These are phyloP conservation scores for Setophaga kirtlandii DNA, from an alignment of 2,113 vertebrate species.

Conservation along the genomic window DNA sequence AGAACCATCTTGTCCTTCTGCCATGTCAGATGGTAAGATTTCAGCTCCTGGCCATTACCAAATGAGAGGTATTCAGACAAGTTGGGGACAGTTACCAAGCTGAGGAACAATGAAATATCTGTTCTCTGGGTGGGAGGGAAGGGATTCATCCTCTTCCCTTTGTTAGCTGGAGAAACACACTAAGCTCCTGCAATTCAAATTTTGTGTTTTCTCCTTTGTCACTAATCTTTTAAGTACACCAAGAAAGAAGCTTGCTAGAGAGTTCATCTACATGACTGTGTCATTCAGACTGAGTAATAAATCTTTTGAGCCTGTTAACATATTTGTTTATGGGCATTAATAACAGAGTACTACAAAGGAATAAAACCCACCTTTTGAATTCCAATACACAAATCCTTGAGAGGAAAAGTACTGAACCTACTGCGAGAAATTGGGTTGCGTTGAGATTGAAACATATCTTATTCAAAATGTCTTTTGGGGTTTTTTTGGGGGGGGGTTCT, in stretches of 20 bases:
- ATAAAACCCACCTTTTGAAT: background rate
- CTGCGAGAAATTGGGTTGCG: background rate
- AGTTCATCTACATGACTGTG: background rate
- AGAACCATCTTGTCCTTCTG: conserved; percentile 37
- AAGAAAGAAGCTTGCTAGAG: background rate
- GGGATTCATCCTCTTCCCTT: conserved; percentile 31
- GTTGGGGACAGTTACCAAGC: background rate
- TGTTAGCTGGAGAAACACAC: background rate
- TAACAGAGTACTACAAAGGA: background rate
- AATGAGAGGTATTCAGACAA: conserved; percentile 34
- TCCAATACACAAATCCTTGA: background rate
- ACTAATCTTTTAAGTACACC: conserved; percentile 24
- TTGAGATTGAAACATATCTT: background rate
- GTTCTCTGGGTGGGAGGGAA: conserved; percentile 58
- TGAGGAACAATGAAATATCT: conserved; percentile 46
- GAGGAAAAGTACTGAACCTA: background rate
- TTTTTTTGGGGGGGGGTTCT: no score
- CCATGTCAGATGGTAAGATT: conserved; percentile 63
- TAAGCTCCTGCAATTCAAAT: conserved; percentile 28
- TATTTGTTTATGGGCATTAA: background rate
- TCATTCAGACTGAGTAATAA: background rate
- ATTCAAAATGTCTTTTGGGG: background rate
- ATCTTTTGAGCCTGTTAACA: background rate
- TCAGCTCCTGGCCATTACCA: conserved; percentile 22
- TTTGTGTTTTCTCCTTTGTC: background rate